phyloP scores from a whole-genome alignment of 2,113 vertebrate genomes.

The Sturnira hondurensis region DNA sequence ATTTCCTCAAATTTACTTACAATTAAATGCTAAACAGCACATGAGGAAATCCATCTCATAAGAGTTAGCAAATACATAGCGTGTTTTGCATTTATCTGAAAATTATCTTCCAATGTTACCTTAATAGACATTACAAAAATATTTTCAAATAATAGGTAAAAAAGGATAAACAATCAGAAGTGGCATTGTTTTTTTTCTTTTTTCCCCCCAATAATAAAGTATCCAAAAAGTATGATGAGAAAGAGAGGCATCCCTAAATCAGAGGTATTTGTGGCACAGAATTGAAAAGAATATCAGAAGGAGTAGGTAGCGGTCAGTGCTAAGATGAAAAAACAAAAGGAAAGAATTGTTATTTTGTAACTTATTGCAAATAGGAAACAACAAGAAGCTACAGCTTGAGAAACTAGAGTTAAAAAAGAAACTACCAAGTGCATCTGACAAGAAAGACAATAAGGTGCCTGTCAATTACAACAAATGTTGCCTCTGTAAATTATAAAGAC shows the following conservation, averaged over 20 bases:
- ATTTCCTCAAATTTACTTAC: neutral
- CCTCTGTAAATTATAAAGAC: conserved; percentile 9
- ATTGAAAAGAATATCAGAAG: neutral
- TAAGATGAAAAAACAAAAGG: neutral
- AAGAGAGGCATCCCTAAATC: neutral
- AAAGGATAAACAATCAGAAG: neutral
- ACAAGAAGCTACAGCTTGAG: neutral
- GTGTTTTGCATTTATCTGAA: neutral
- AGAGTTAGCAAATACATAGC: neutral
- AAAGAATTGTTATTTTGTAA: neutral
- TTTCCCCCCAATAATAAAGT: neutral
- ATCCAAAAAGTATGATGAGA: neutral
- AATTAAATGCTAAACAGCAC: neutral
- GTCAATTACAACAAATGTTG: neutral
- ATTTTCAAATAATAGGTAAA: neutral
- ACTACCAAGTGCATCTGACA: neutral
- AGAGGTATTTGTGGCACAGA: neutral
- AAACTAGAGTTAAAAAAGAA: neutral
- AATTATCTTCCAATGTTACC: neutral
- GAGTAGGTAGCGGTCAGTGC: neutral
- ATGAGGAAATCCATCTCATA: neutral
- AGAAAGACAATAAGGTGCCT: conserved; percentile 34
- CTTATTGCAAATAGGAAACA: neutral
- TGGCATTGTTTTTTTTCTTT: too few relatives aligned
- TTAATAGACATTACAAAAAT: neutral